phyloP scores from a whole-genome alignment of 2,888 invertebrate genomes.

The Liposcelis brunnea region DNA sequence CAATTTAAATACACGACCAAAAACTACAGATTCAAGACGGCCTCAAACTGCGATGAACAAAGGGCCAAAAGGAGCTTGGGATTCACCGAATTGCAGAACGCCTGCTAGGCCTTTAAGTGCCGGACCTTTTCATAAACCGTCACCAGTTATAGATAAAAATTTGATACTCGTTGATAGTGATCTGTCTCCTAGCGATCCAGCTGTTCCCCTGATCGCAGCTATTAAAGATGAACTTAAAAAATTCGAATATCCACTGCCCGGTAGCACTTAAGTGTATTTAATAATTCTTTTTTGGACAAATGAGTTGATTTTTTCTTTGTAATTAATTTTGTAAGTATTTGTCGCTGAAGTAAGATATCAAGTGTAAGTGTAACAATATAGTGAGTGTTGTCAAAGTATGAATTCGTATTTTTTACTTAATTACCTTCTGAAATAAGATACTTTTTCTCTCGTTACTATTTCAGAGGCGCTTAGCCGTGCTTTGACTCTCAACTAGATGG shows the following conservation, averaged over 20 bases:
- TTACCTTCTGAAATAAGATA: no score
- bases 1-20: constrained; percentile 11
- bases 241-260: constrained; percentile 13
- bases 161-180: constrained; percentile 39
- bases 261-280: no score
- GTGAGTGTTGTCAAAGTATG: no score
- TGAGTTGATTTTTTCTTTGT: no score
- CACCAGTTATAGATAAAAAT: constrained; percentile 31
- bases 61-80: constrained; percentile 5
- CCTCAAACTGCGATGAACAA: constrained; percentile 3
- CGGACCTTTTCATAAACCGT: constrained; percentile 39
- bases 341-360: no score
- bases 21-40: constrained; percentile 3
- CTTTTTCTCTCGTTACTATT: no score
- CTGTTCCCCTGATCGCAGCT: constrained; percentile 65
- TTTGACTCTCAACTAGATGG: no score
- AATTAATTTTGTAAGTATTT: no score
- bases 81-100: constrained; percentile 11
- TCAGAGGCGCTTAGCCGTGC: no score
- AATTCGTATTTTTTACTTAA: no score
- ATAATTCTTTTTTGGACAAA: no score
- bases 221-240: constrained; percentile 51
- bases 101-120: constrained; percentile 42
- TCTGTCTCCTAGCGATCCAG: constrained; percentile 48
- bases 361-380: no score